A percentile compares a stretch with the other conserved stretches of the same genome.
Conservation (phyloP, 2,888 invertebrate species). For the Asteroscopus sphinx region DNA sequence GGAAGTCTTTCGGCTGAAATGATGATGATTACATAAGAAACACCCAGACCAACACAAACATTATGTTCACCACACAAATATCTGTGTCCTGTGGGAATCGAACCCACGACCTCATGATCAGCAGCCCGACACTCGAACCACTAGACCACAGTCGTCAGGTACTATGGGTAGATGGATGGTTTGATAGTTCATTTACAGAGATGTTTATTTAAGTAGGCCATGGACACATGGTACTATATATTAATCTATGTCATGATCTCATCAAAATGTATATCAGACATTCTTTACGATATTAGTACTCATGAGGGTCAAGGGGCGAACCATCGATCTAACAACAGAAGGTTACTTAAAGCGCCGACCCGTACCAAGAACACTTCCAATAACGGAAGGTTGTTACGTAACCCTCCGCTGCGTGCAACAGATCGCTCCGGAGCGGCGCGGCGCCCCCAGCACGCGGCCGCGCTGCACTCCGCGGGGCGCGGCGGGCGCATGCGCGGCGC, state of each 20-base stretch:
- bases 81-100: no score
- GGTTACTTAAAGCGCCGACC: constrained; percentile 17
- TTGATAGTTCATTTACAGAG: no score
- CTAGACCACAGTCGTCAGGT: no score
- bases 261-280: constrained; percentile 5
- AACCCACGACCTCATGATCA: no score
- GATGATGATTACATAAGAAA: no score
- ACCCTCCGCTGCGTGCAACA: constrained; percentile 33
- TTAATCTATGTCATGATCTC: neutral
- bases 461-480: constrained; percentile 53
- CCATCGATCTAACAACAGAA: constrained; percentile 40
- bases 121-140: no score
- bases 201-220: neutral
- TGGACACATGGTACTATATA: neutral
- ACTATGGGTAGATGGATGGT: no score
- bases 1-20: no score
- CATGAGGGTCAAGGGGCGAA: constrained; percentile 15
- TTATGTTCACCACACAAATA: no score
- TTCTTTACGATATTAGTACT: constrained; percentile 1
- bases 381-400: constrained; percentile 22
- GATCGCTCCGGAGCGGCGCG: constrained; percentile 8
- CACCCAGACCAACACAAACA: no score
- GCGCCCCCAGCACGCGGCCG: no score
- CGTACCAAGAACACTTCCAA: constrained; percentile 12
- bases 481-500: constrained; percentile 17